These are phyloP conservation scores for Gadus chalcogrammus DNA, from an alignment of 2,113 vertebrate species.

Conservation along the genomic window DNA sequence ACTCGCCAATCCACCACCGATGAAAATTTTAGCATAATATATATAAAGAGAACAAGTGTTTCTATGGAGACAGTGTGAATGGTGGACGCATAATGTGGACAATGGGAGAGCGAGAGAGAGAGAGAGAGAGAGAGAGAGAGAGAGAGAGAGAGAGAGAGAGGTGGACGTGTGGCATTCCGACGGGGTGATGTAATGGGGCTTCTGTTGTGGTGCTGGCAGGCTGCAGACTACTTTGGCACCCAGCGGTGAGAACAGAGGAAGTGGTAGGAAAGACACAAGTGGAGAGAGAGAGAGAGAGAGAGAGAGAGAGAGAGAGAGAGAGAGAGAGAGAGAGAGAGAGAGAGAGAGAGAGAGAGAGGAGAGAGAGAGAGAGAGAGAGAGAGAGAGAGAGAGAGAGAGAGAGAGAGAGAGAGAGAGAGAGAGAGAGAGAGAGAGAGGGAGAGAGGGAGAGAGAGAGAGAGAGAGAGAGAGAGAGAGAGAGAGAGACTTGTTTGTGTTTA, in stretches of 20 bases:
- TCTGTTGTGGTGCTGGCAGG: constrained; percentile 40
- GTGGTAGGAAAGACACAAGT: background rate
- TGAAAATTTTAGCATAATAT: constrained; percentile 25
- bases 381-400: too few relatives aligned
- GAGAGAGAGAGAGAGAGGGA: background rate
- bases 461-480: too few relatives aligned
- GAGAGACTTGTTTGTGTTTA: background rate
- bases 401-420: background rate
- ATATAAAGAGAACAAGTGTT: background rate
- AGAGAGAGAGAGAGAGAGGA: too few relatives aligned
- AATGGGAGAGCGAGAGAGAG: constrained; percentile 12
- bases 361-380: background rate
- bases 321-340: too few relatives aligned
- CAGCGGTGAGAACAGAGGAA: constrained; percentile 40
- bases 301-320: constrained; percentile 1
- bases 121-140: too few relatives aligned
- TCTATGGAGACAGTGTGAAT: constrained; percentile 18
- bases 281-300: constrained; percentile 1
- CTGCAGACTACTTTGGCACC: constrained; percentile 30
- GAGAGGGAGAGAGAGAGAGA: too few relatives aligned
- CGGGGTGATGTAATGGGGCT: constrained; percentile 49
- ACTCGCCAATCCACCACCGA: constrained; percentile 9
- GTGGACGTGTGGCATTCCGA: constrained; percentile 37
- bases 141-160: constrained; percentile 16
- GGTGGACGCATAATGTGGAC: constrained; percentile 40